Evolutionary conservation across 2,797 vertebrate genomes (phyloP).

Genomic region (Mionectes olivaceus): DNA sequence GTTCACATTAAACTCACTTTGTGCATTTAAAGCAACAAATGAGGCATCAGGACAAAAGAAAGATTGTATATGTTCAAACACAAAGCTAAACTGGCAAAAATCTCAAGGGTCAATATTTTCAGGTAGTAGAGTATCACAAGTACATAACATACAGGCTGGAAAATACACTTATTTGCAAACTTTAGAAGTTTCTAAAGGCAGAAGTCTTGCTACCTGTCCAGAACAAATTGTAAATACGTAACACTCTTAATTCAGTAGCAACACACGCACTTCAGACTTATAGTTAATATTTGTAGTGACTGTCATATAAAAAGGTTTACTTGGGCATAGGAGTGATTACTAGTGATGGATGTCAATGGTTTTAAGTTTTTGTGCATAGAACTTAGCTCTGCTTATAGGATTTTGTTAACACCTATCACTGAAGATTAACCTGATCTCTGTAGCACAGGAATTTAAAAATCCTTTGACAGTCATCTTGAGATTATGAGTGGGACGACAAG

Average conservation of each 20-base stretch:
- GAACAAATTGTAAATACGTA: background rate
- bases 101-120: background rate
- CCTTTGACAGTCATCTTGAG: constrained; percentile 51
- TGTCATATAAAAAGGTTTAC: constrained; percentile 28
- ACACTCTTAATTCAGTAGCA: background rate
- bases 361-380: background rate
- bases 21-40: background rate
- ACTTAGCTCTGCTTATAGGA: constrained; percentile 47
- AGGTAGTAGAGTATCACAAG: background rate
- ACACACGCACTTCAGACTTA: background rate
- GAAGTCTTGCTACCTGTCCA: background rate
- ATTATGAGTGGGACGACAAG: constrained; percentile 31
- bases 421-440: constrained; percentile 59
- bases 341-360: constrained; percentile 17
- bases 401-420: constrained; percentile 65
- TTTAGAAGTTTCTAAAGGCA: background rate
- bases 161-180: background rate
- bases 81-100: background rate
- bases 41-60: background rate
- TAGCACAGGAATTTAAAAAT: constrained; percentile 47
- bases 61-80: background rate
- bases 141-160: background rate
- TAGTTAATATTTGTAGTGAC: background rate
- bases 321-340: constrained; percentile 29
- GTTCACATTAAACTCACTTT: accelerated